Percentiles rank a stretch among this genome's conserved stretches.
Conservation (phyloP, 2,113 vertebrate genomes). For the Brachyhypopomus gauderio region DNA sequence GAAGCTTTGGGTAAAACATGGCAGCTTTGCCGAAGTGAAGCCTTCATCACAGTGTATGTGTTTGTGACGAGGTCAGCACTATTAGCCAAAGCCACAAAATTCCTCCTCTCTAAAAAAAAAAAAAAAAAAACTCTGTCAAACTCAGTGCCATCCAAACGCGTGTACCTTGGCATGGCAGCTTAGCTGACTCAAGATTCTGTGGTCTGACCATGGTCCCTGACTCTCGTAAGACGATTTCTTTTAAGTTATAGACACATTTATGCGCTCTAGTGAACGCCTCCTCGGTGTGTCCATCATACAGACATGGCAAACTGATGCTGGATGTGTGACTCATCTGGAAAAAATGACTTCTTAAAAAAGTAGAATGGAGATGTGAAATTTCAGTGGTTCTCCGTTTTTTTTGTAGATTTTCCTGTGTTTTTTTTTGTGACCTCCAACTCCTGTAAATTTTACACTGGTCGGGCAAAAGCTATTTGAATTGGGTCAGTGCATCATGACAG, state of each 20-base stretch:
- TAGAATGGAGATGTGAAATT: neutral
- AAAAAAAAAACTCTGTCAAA: constrained; percentile 55
- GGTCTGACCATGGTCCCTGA: constrained; percentile 44
- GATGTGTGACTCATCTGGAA: neutral
- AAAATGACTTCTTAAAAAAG: constrained; percentile 19
- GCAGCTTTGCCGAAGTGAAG: constrained; percentile 20
- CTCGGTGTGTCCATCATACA: neutral
- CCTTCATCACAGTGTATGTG: constrained; percentile 23
- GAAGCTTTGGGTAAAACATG: constrained; percentile 36
- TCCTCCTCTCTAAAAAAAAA: constrained; percentile 52
- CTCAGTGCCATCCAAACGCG: constrained; percentile 48
- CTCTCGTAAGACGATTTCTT: constrained; percentile 52
- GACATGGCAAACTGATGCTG: constrained; percentile 11
- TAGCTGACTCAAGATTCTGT: constrained; percentile 44
- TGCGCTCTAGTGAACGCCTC: constrained; percentile 11
- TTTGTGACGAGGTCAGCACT: constrained; percentile 5
- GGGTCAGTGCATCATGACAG: neutral
- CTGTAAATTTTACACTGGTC: constrained; percentile 13
- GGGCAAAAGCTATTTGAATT: neutral
- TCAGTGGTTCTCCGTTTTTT: neutral
- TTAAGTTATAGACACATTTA: constrained; percentile 29
- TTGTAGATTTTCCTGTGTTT: neutral
- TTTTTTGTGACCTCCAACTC: neutral
- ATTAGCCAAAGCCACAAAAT: constrained; percentile 64
- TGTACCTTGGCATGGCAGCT: constrained; percentile 44